These are phyloP conservation scores for Melanotaenia maccullochi DNA, from an alignment of 2,797 vertebrate species.

Conservation along the genomic window DNA sequence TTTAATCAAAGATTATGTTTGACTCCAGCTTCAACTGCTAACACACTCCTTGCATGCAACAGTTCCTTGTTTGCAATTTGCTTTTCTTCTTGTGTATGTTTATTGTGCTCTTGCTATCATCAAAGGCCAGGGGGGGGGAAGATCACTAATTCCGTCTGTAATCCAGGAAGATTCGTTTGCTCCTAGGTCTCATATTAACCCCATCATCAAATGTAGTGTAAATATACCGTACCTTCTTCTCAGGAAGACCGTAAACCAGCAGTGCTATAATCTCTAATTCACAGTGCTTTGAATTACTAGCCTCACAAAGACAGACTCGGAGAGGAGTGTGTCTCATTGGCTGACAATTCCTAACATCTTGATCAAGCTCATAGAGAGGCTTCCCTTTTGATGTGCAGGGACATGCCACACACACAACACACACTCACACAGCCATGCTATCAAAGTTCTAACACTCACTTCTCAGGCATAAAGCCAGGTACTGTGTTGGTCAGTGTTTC, in stretches of 20 bases:
- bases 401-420: conserved; percentile 22
- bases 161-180: conserved; percentile 65
- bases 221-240: conserved; percentile 64
- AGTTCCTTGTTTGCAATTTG: conserved; percentile 70
- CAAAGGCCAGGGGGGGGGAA: conserved; percentile 64
- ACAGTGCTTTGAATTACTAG: conserved; percentile 73
- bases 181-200: conserved; percentile 76
- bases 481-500: conserved; percentile 56
- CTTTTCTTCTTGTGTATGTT: conserved; percentile 55
- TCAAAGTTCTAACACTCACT: conserved; percentile 17
- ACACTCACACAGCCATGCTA: conserved; percentile 6
- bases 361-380: conserved; percentile 37
- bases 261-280: conserved; percentile 73
- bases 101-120: conserved; percentile 69
- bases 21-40: conserved; percentile 63
- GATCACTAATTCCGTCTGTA: conserved; percentile 74
- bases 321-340: conserved; percentile 52
- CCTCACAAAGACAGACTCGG: conserved; percentile 46
- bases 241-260: conserved; percentile 68
- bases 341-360: conserved; percentile 56
- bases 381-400: conserved; percentile 43
- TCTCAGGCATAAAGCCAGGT: conserved; percentile 41
- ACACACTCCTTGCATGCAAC: conserved; percentile 66
- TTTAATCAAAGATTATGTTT: conserved; percentile 50
- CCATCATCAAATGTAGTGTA: conserved; percentile 67